Evolutionary conservation across 2,797 vertebrate species (phyloP), one percentile per base, ranked within the genome.

Genomic region (Rhynchonycteris naso): DNA sequence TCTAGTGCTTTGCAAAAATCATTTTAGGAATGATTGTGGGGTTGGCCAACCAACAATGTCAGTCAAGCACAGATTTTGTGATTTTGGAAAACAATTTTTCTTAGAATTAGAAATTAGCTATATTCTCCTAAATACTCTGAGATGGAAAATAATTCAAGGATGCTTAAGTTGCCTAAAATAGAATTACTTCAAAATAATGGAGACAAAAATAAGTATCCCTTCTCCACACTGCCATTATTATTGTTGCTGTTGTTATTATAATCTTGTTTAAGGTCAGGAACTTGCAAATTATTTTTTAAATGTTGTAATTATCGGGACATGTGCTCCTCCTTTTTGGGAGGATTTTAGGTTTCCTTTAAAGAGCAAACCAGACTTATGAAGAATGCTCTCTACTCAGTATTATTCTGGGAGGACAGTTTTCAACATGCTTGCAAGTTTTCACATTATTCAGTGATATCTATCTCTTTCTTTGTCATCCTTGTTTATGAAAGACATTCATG

Each of bases 61-160:
- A 59, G 54, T 56, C 16, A 65, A 3, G 9, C 66, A 81, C 58
- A 65, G 33, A 35, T 86, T 72, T 26, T 90, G 35, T 15, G 58
- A 90, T 80, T 94, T 90, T 90, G 82, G 38, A 91, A 91, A 91
- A 59, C 5, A 11, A 33, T 81, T 82, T 88, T 91, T 76, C 10
- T 30, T 87, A 43, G 24, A 61, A 24, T 76, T 30, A 88, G 83
- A 61, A 82, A 81, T 76, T 61, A 84, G 43, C 28, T 84, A 47
- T 81, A 76, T 63, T 82, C 22, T 54, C 68, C 33, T 75, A 56
- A 79, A 87, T 47, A 84, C 3, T 65, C 75, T 82, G 50, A 81
- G 26, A 30, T 76, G 19, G 56, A 81, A 93, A 86, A 28, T 75
- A 90, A 76, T 47, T 87, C 66, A 82, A 90, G 33, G 56, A 69